Evolutionary conservation across 2,888 invertebrate species (phyloP).

Genomic region (Scrobipalpa costella): DNA sequence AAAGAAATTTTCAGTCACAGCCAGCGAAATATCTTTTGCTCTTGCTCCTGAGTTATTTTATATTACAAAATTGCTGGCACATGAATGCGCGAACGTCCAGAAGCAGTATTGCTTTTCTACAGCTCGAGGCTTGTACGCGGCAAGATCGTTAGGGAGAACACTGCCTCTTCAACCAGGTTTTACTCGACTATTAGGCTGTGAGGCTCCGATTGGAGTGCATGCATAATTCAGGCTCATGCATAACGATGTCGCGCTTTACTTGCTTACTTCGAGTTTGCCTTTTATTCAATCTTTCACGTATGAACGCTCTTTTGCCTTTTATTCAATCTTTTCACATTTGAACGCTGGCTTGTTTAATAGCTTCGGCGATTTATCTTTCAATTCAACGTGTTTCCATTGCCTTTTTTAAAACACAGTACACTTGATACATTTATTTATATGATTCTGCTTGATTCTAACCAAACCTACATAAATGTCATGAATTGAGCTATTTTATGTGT

Average conservation of each 20-base stretch:
- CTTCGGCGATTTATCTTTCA: slow-evolving; percentile 44
- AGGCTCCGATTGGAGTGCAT: slow-evolving; percentile 64
- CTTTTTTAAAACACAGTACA: background rate
- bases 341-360: slow-evolving; percentile 44
- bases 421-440: too few relatives aligned
- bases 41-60: too few relatives aligned
- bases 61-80: too few relatives aligned
- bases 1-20: too few relatives aligned
- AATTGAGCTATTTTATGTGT: too few relatives aligned
- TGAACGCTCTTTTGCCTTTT: slow-evolving; percentile 55
- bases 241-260: slow-evolving; percentile 65
- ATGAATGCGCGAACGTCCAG: slow-evolving; percentile 31
- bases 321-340: slow-evolving; percentile 50
- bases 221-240: slow-evolving; percentile 72
- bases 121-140: slow-evolving; percentile 39
- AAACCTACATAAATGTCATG: too few relatives aligned
- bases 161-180: slow-evolving; percentile 46
- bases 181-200: slow-evolving; percentile 57
- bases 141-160: slow-evolving; percentile 36
- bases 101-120: slow-evolving; percentile 40
- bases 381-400: background rate
- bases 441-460: too few relatives aligned
- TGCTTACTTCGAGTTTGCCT: slow-evolving; percentile 55
- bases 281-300: slow-evolving; percentile 52
- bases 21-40: too few relatives aligned